phyloP scores from a whole-genome alignment of 2,113 vertebrate species.

The Lophura nycthemera region DNA sequence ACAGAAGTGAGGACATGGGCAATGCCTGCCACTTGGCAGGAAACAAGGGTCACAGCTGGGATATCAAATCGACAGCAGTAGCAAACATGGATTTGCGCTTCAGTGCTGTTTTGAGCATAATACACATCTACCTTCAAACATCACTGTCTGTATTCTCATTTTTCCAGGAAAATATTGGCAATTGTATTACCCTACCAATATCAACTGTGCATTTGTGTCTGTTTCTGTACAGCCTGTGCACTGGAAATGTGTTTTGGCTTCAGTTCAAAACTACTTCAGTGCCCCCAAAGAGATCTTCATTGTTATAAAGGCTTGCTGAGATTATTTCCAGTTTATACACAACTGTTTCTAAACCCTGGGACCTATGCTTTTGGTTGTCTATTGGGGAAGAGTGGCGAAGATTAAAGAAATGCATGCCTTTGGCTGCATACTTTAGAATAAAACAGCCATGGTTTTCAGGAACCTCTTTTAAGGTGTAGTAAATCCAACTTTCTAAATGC shows the following conservation, averaged over 20 bases:
- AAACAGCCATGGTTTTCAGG: conserved; percentile 65
- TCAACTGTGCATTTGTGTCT: conserved; percentile 56
- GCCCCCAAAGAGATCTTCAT: conserved; percentile 71
- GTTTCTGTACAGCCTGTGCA: conserved; percentile 52
- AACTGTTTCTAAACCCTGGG: conserved; percentile 60
- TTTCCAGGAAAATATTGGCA: conserved; percentile 55
- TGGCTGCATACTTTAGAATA: conserved; percentile 73
- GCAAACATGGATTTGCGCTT: conserved; percentile 17
- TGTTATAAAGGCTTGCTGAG: conserved; percentile 69
- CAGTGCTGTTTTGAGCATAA: conserved; percentile 36
- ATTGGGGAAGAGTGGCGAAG: conserved; percentile 63
- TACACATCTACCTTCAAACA: conserved; percentile 34
- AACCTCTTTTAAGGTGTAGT: conserved; percentile 71
- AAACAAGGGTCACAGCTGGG: neutral
- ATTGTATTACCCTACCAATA: conserved; percentile 50
- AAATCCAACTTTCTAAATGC: conserved; percentile 74
- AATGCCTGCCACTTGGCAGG: neutral
- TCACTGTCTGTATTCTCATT: conserved; percentile 47
- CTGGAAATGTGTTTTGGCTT: conserved; percentile 72
- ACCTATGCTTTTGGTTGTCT: conserved; percentile 62
- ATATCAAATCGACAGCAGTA: neutral
- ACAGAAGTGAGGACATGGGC: fast-evolving
- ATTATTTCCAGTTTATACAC: conserved; percentile 68
- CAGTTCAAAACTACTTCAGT: conserved; percentile 72
- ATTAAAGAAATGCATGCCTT: conserved; percentile 71